Conservation (phyloP, 2,113 vertebrate genomes). For the Crotalus tigris region DNA sequence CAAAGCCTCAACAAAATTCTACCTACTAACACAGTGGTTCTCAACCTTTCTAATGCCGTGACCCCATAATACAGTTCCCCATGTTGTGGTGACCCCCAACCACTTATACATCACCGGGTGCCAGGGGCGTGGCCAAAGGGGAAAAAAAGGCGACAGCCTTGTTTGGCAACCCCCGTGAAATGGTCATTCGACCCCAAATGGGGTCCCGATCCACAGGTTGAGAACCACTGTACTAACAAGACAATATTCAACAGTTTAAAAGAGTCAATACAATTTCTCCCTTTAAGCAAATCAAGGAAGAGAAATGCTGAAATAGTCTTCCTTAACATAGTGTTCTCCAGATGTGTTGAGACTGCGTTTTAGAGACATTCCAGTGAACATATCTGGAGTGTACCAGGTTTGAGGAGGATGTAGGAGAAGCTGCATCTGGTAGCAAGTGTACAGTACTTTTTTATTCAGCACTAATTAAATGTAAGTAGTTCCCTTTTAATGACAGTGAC, state of each 20-base stretch:
- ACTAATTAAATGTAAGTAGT: conserved; percentile 40
- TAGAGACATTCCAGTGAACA: background rate
- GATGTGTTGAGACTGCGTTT: background rate
- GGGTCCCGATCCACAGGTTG: too few species aligned
- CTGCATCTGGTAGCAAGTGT: conserved; percentile 9
- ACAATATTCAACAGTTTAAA: background rate
- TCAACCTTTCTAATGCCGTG: too few species aligned
- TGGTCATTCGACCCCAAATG: too few species aligned
- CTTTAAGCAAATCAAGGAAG: background rate
- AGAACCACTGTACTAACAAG: background rate
- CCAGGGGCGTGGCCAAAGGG: too few species aligned
- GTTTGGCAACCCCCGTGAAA: too few species aligned
- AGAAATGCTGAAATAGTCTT: background rate
- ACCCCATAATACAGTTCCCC: too few species aligned
- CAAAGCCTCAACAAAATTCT: background rate
- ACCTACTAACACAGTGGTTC: background rate
- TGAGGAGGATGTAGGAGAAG: background rate
- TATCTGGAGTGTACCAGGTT: background rate
- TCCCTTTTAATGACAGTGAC: background rate
- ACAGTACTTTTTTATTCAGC: conserved; percentile 31
- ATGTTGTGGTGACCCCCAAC: too few species aligned
- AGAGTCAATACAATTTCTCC: background rate
- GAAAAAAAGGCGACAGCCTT: too few species aligned
- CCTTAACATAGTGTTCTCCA: background rate
- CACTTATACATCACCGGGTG: too few species aligned